These are phyloP conservation scores for Cantharis flavilabris DNA, from an alignment of 2,888 invertebrate genomes.

Conservation along the genomic window DNA sequence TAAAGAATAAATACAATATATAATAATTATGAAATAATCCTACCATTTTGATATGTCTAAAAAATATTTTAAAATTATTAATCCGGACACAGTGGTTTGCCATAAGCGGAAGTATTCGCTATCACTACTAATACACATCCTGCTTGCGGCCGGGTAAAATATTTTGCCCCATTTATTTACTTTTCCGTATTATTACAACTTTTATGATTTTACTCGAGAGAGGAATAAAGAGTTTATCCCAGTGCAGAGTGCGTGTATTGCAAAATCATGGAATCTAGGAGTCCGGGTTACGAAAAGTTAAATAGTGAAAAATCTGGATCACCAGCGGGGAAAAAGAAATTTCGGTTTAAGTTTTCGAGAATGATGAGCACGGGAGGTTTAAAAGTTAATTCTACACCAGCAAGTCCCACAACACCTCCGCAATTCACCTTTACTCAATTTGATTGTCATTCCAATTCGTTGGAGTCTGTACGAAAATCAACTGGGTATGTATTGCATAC, in stretches of 20 bases:
- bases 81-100: conserved; percentile 24
- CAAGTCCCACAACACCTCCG: conserved; percentile 19
- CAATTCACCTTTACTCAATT: conserved; percentile 7
- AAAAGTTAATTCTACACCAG: conserved; percentile 19
- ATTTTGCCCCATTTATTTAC: conserved; percentile 6
- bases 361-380: conserved; percentile 40
- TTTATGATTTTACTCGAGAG: not conserved
- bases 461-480: conserved; percentile 19
- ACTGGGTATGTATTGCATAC: conserved; percentile 6
- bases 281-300: conserved; percentile 38
- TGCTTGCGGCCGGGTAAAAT: conserved; percentile 13
- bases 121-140: conserved; percentile 27
- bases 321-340: conserved; percentile 31
- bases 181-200: conserved; percentile 8
- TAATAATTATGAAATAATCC: not conserved
- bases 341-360: conserved; percentile 39
- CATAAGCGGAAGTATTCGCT: conserved; percentile 20
- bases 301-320: conserved; percentile 28
- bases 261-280: conserved; percentile 39
- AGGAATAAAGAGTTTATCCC: not conserved
- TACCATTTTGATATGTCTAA: not conserved
- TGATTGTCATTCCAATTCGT: conserved; percentile 13
- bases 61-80: not conserved
- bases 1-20: too few species aligned
- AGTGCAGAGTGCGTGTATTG: not conserved